Base-by-base conservation (phyloP, 1,140 invertebrate genomes). In the Drosophila triauraria region DNA sequence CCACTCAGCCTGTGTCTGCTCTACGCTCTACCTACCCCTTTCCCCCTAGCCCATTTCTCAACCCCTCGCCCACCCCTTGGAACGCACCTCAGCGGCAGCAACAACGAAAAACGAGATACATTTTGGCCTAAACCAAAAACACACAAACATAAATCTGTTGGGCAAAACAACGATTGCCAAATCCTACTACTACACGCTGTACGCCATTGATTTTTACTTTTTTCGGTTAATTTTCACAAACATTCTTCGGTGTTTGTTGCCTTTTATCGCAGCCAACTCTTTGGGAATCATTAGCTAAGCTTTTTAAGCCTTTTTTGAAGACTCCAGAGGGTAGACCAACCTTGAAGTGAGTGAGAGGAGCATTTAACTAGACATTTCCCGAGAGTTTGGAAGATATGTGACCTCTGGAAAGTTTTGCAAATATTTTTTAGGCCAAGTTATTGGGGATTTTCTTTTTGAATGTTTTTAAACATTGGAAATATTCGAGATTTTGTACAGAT, bases 81-180 rank as follows among this genome's bases (percentile, higher is more conserved):
- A 77, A 71, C 78, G 64, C 72, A 67, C 60, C 65, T 69, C 53
- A 40, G 20, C 43, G 3, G 42, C 13, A 38, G 35, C 23, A 50
- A 53, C 32, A 62, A 10, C 38, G 6, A 13, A 32, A 61, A 23
- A 5, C 32, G 51, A 58, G 44, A 72, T 70, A 71, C 58, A 15
- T 69, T 82, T 80, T 72, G 69, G 79, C 69, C 79, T 50, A 84
- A 84, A 68, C 62, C 51, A 43, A 63, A 43, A 63, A 61, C 65
- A 78, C 61, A 67, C 77, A 80, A 75, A 80, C 80, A 86, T 87
- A 86, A 85, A 86, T 86, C 75, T 71, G 46, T 64, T 71, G 60
- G 30, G 54, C 61, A 76, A 67, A 61, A 71, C 30, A 82, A 53
- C 74, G 80, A 83, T 83, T 82, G 80, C 80, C 57, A 83, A 83